These are phyloP conservation scores for Lymantria monacha DNA, from an alignment of 2,888 invertebrate genomes.

Conservation along the genomic window DNA sequence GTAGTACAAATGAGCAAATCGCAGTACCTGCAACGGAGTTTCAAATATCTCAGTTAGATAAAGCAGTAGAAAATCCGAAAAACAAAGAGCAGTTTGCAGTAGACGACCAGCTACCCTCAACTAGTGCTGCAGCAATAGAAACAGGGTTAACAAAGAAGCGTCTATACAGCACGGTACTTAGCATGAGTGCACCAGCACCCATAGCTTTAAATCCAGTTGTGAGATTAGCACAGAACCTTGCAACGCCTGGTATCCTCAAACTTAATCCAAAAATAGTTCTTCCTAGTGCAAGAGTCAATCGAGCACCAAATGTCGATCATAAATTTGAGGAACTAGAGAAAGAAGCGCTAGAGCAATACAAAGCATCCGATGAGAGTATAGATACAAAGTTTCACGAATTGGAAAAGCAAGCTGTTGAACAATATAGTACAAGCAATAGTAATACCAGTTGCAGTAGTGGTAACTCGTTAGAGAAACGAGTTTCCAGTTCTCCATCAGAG, in stretches of 20 bases:
- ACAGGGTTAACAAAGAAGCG: slow-evolving; percentile 63
- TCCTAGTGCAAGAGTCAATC: slow-evolving; percentile 50
- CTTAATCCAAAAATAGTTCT: slow-evolving; percentile 68
- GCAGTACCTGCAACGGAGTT: slow-evolving; percentile 28
- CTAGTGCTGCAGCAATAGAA: slow-evolving; percentile 59
- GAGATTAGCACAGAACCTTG: slow-evolving; percentile 62
- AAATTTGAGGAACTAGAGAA: slow-evolving; percentile 82
- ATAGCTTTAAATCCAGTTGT: slow-evolving; percentile 54
- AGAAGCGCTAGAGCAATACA: slow-evolving; percentile 83
- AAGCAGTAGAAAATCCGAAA: slow-evolving; percentile 37
- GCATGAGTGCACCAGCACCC: slow-evolving; percentile 67
- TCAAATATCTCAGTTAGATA: slow-evolving; percentile 29
- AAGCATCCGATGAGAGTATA: slow-evolving; percentile 81
- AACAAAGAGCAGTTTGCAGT: slow-evolving; percentile 41
- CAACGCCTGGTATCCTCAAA: slow-evolving; percentile 65
- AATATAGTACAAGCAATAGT: slow-evolving; percentile 81
- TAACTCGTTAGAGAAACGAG: slow-evolving; percentile 60
- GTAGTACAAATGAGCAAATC: slow-evolving; percentile 25
- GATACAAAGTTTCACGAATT: slow-evolving; percentile 83
- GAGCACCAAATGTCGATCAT: slow-evolving; percentile 59
- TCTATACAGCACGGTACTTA: slow-evolving; percentile 79
- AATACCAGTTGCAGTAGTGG: slow-evolving; percentile 76
- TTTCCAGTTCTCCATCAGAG: slow-evolving; percentile 41
- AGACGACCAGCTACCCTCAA: slow-evolving; percentile 59
- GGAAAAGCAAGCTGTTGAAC: slow-evolving; percentile 85